Evolutionary conservation across 2,888 invertebrate genomes (phyloP), one percentile per base, ranked within the genome.

Genomic region (Meta bourneti): DNA sequence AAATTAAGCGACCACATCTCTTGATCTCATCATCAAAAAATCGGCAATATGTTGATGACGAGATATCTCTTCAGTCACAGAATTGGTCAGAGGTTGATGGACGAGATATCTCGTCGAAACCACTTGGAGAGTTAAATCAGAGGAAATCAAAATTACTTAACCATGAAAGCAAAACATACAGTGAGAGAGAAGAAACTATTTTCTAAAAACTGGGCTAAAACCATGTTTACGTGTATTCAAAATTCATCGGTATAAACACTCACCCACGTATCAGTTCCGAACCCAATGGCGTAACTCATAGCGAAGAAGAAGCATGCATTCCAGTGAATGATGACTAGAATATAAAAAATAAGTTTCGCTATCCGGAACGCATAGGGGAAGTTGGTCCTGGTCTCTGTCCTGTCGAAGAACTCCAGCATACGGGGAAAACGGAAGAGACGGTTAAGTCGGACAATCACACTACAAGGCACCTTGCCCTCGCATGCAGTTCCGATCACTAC

Each of bases 281-380:
- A 98, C 48, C 98, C 98, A 90, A 98, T 97, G 20, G 97, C 96
- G 94, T 97, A 97, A 95, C 98, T 98, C 94, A 98, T 97, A 91
- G 97, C 97, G 95, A 98, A 98, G 95, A 98, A 98, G 94, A 98
- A 96, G 95, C 98, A 98, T 20, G 98, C 98, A 95, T 98, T 98
- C 98, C 98, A 98, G 95, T 98, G 98, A 94, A 98, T 98, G 69
- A 98, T 96, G 93, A 98, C 97, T 93, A 98, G 96, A 94, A 98
- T 98, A 93, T 97, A 97, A 95, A 98, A 93, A 54, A 94, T 95
- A 94, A 94, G 88, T 80, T 94, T 94, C 11, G 84, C 97, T 94
- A 98, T 98, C 94, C 98, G 96, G 95, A 98, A 98, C 93, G 97
- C 97, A 95, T 99, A 98, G 61, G 99, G 99, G 95, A 97, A 98